phyloP scores from a whole-genome alignment of 2,797 vertebrate genomes.

The Bradypodion ventrale region DNA sequence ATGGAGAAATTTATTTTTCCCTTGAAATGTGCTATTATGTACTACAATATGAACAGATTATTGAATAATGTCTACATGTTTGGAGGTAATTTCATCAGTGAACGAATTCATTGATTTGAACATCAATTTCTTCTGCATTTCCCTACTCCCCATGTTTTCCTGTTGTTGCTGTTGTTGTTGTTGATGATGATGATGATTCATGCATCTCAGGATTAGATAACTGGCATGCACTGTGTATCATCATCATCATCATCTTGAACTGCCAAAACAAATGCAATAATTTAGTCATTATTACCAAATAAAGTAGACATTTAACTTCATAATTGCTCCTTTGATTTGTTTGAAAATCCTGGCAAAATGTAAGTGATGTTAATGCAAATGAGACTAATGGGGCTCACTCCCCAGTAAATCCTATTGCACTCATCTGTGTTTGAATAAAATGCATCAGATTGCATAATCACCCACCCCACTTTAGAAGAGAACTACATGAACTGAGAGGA shows the following conservation, averaged over 20 bases:
- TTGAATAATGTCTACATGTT: neutral
- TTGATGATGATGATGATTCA: neutral
- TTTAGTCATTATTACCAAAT: slow-evolving; percentile 7
- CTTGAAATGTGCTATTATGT: neutral
- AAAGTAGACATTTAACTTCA: slow-evolving; percentile 9
- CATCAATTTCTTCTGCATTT: neutral
- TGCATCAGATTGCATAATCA: neutral
- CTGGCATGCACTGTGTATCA: too few species aligned
- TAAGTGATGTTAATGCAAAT: neutral
- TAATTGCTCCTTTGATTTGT: neutral
- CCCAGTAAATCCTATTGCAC: neutral
- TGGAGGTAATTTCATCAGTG: neutral
- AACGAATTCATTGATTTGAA: neutral
- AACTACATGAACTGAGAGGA: neutral
- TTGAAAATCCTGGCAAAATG: slow-evolving; percentile 18
- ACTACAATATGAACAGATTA: neutral
- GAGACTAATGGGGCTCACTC: neutral
- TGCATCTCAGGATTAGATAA: too few species aligned
- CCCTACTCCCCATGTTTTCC: neutral
- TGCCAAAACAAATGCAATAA: slow-evolving; percentile 31
- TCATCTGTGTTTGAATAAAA: neutral
- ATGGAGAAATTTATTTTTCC: neutral
- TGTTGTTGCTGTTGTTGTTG: slow-evolving; percentile 18
- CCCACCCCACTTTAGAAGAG: neutral
- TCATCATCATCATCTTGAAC: slow-evolving; percentile 18